Evolutionary conservation across 2,113 vertebrate species (phyloP).

Genomic region (Alligator sinensis): DNA sequence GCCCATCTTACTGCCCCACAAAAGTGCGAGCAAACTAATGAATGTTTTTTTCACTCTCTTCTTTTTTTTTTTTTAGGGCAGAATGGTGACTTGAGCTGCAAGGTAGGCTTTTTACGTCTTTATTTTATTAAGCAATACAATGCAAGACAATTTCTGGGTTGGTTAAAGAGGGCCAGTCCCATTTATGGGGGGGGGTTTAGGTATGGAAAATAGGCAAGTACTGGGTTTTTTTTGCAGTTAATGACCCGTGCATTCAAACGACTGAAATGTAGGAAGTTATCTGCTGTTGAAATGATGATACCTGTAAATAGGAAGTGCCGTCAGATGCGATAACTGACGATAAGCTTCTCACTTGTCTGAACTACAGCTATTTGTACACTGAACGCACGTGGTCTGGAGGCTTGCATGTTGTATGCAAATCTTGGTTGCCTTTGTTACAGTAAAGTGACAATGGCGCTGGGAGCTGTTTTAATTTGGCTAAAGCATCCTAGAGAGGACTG

Average conservation of each 20-base stretch:
- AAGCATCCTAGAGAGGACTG: no score
- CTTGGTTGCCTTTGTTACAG: neutral
- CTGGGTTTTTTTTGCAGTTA: no score
- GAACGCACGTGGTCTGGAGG: neutral
- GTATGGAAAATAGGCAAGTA: neutral
- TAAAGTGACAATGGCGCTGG: neutral
- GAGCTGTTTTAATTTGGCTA: neutral
- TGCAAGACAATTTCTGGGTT: neutral
- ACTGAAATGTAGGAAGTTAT: neutral
- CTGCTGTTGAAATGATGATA: conserved; percentile 86
- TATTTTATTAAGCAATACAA: rapidly evolving
- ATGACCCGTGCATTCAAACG: no score
- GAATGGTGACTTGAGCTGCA: neutral
- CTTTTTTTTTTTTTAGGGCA: neutral
- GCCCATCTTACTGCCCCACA: rapidly evolving
- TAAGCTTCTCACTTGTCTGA: conserved; percentile 69
- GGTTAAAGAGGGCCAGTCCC: neutral
- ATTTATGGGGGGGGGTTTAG: neutral
- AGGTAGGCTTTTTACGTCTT: neutral
- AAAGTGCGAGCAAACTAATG: rapidly evolving
- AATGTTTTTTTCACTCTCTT: neutral
- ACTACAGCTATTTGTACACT: neutral
- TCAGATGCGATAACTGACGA: conserved; percentile 96
- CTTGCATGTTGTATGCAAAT: neutral
- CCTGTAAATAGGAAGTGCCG: conserved; percentile 93